Evolutionary conservation across 2,888 invertebrate genomes (phyloP).

Genomic region (Bellardia bayeri): DNA sequence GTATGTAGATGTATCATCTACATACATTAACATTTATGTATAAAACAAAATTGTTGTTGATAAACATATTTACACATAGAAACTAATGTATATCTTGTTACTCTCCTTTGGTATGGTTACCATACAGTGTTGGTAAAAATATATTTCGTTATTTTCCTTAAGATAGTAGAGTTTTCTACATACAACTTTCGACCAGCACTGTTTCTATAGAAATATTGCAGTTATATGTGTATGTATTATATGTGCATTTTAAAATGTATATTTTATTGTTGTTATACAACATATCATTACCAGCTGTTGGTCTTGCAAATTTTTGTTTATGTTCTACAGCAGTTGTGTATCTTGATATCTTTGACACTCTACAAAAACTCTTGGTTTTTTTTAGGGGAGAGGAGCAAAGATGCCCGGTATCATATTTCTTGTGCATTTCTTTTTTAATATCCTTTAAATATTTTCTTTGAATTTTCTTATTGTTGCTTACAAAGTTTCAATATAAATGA

Average conservation of each 20-base stretch:
- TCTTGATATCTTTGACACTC: conserved; percentile 60
- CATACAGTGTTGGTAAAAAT: neutral
- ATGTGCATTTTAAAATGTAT: neutral
- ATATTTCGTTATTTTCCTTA: neutral
- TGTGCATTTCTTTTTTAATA: neutral
- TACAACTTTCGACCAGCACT: neutral
- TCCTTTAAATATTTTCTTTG: too few species aligned
- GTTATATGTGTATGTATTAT: neutral
- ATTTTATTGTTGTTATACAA: conserved; percentile 25
- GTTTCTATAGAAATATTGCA: neutral
- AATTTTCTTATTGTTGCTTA: too few species aligned
- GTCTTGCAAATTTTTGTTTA: conserved; percentile 32
- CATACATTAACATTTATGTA: conserved; percentile 29
- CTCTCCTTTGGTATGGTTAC: neutral
- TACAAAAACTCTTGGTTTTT: neutral
- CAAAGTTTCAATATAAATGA: too few species aligned
- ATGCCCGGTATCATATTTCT: too few species aligned
- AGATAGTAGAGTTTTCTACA: neutral
- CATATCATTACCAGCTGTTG: conserved; percentile 61
- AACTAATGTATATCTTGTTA: neutral
- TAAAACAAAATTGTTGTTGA: conserved; percentile 33
- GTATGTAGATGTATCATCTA: neutral
- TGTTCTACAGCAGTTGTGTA: neutral
- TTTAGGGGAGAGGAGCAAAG: neutral
- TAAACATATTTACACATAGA: conserved; percentile 9